Evolutionary conservation across 2,797 vertebrate species (phyloP), one percentile per base, ranked within the genome.

Genomic region (Thunnus albacares): DNA sequence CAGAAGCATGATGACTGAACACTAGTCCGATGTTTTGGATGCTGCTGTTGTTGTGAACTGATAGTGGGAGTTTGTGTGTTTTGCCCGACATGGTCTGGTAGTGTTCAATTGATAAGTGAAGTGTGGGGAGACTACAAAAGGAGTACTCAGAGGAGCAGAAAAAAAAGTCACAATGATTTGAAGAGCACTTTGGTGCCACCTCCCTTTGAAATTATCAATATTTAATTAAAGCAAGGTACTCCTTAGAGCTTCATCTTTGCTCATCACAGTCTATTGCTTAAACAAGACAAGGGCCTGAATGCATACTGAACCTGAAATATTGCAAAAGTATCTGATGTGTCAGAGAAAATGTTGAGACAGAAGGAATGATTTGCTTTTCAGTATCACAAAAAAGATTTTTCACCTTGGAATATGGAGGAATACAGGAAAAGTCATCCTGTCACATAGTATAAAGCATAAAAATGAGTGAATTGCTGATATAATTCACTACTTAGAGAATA

Each of bases 181-280:
- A 88, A 72, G 71, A 89, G 84, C 80, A 77, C 85, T 86, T 68
- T 68, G 55, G 63, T 62, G 74, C 71, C 80, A 75, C 81, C 67
- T 77, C 57, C 79, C 45, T 75, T 62, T 52, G 58, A 83, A 90
- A 87, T 84, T 17, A 88, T 90, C 73, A 87, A 90, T 90, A 87
- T 87, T 88, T 90, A 69, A 93, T 90, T 83, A 80, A 87, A 86
- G 60, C 64, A 30, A 77, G 80, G 81, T 66, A 45, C 76, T 85
- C 63, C 71, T 71, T 74, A 85, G 75, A 84, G 79, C 71, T 52
- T 38, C 57, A 68, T 82, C 49, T 63, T 76, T 60, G 66, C 64
- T 52, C 1, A 45, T 81, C 72, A 75, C 69, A 30, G 28, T 67
- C 65, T 57, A 47, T 72, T 60, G 53, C 71, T 49, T 63, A 77